Conservation (phyloP, 1,140 invertebrate genomes). For the Platorchestia sp. region DNA sequence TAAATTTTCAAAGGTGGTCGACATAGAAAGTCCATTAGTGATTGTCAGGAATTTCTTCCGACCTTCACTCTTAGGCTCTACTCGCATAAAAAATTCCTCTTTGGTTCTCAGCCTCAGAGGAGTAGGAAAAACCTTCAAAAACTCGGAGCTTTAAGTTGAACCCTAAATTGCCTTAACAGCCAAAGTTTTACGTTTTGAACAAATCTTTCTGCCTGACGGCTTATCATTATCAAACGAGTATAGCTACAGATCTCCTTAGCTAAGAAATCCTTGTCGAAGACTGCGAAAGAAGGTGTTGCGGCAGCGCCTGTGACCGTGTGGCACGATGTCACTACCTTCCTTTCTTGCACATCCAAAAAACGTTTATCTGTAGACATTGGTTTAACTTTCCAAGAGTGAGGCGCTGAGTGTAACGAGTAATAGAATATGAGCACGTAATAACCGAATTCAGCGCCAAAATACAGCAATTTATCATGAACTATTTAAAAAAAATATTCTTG, state of each 20-base stretch:
- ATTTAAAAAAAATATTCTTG: neutral
- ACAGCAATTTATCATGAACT: neutral
- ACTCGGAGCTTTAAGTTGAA: neutral
- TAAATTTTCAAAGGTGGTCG: neutral
- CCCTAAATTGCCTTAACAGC: neutral
- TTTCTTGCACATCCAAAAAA: neutral
- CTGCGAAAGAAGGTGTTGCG: neutral
- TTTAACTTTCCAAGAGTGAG: neutral
- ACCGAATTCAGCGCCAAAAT: neutral
- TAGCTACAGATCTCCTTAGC: neutral
- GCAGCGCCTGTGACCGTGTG: neutral
- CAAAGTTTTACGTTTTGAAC: neutral
- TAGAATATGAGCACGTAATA: neutral
- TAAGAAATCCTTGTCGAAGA: neutral
- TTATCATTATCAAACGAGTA: neutral
- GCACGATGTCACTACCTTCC: neutral
- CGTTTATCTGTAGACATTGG: too few relatives aligned
- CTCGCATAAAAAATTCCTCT: neutral
- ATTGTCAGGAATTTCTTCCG: neutral
- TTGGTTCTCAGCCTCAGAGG: neutral
- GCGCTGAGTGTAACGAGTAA: neutral
- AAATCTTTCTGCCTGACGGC: neutral
- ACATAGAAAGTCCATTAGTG: neutral
- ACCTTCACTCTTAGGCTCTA: neutral
- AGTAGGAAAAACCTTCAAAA: neutral